Evolutionary conservation across 2,888 invertebrate genomes (phyloP).

Genomic region (Carcina quercana): DNA sequence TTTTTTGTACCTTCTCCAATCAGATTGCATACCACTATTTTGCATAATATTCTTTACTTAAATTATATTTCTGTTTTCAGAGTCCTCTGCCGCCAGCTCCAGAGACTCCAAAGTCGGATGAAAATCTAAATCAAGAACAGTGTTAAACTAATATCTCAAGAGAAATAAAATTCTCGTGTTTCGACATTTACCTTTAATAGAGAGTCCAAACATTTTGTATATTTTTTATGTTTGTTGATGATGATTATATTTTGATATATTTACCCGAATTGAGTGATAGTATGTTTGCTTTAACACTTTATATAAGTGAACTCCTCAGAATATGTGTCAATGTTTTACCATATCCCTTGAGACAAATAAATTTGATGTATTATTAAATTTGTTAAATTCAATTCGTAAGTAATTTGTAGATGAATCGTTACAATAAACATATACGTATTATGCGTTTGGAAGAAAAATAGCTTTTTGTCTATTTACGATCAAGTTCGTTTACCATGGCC

Average conservation of each 20-base stretch:
- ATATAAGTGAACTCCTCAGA: conserved; percentile 14
- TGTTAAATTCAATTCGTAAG: conserved; percentile 3
- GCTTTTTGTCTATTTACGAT: too few relatives aligned
- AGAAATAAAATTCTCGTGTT: conserved; percentile 23
- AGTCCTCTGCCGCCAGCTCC: conserved; percentile 79
- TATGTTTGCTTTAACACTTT: conserved; percentile 22
- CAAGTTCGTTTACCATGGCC: too few relatives aligned
- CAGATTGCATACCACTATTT: neutral
- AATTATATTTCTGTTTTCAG: conserved; percentile 46
- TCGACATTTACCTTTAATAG: conserved; percentile 36
- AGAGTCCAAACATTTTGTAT: conserved; percentile 49
- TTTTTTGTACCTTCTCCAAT: conserved; percentile 8
- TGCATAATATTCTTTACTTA: neutral
- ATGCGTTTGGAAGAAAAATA: too few relatives aligned
- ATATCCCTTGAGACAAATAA: conserved; percentile 14
- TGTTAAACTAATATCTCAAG: conserved; percentile 59
- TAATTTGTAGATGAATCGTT: conserved; percentile 5
- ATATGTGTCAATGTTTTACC: conserved; percentile 15
- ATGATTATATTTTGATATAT: conserved; percentile 27
- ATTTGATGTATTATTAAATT: conserved; percentile 7
- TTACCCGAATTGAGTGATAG: conserved; percentile 36
- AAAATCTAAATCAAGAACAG: conserved; percentile 82
- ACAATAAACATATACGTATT: conserved; percentile 4
- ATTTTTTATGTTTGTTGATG: conserved; percentile 45
- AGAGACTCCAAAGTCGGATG: conserved; percentile 79